Evolutionary conservation across 2,888 invertebrate genomes (phyloP), one percentile per base, ranked within the genome.

Genomic region (Parasteatoda lunata): DNA sequence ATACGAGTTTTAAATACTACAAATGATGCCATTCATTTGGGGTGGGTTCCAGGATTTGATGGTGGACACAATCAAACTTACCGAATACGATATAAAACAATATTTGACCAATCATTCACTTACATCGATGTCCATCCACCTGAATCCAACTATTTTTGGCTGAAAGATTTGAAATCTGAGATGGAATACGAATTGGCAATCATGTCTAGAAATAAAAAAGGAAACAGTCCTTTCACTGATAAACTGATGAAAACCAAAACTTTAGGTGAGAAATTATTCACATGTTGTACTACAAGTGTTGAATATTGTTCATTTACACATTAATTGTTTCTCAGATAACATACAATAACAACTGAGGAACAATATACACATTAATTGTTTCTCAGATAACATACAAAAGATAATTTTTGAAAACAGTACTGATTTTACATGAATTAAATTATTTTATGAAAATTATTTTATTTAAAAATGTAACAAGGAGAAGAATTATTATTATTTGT

Each of bases 31-130:
- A 96, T 97, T 5, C 92, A 95, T 0, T 92, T 98, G 64, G 94
- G 94, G 68, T 98, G 98, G 98, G 94, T 94, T n/a, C 96, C 97
- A 0, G 98, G 98, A 0, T 98, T 98, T 91, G 96, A 98, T 91
- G 98, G 98, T 0, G 98, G 98, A 0, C 93, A 97, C 84, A 93
- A 94, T 75, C 96, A 97, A 3, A 95, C 95, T 80, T 97, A 95
- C 92, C 94, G 96, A 84, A 94, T 98, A 72, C 93, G 97, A 90
- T 97, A 94, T 91, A 93, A 95, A 72, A 89, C 89, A 5, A 89
- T 88, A 3, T 90, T 73, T 15, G 77, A 87, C 15, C 84, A 88
- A 8, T 89, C 89, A 51, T 92, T 90, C 89, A 90, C 90, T 30
- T 97, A 96, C 91, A 95, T 96, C 90, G 98, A 98, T 91, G 95